Evolutionary conservation across 2,888 invertebrate species (phyloP).

Genomic region (Flabesymbios commensalis): DNA sequence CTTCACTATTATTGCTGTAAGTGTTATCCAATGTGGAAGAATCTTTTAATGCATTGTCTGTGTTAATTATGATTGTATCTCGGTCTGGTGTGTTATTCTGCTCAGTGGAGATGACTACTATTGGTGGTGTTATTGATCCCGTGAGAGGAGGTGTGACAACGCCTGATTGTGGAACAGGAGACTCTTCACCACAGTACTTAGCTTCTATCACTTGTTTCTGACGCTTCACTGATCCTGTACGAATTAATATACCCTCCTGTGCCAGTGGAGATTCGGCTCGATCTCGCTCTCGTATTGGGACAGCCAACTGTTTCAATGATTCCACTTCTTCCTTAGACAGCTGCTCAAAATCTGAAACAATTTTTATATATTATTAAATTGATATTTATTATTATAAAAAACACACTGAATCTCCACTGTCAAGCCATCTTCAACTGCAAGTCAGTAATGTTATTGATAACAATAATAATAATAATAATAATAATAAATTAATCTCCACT

Average conservation of each 20-base stretch:
- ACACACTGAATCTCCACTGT: no score
- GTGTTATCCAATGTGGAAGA: no score
- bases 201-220: neutral
- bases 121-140: neutral
- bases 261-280: neutral
- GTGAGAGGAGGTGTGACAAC: neutral
- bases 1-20: no score
- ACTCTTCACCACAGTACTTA: neutral
- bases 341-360: neutral
- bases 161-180: neutral
- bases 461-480: neutral
- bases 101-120: neutral
- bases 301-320: neutral
- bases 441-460: no score
- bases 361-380: no score
- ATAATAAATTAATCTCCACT: neutral
- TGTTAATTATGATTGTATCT: neutral
- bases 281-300: neutral
- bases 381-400: no score
- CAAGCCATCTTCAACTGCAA: neutral
- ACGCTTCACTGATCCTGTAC: neutral
- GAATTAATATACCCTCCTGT: neutral
- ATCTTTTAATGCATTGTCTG: no score
- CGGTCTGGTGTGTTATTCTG: neutral
- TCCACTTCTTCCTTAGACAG: neutral